Percentiles rank a stretch among this genome's conserved stretches.
Evolutionary conservation across 2,113 vertebrate species (phyloP).

Genomic region (Lasiurus borealis): DNA sequence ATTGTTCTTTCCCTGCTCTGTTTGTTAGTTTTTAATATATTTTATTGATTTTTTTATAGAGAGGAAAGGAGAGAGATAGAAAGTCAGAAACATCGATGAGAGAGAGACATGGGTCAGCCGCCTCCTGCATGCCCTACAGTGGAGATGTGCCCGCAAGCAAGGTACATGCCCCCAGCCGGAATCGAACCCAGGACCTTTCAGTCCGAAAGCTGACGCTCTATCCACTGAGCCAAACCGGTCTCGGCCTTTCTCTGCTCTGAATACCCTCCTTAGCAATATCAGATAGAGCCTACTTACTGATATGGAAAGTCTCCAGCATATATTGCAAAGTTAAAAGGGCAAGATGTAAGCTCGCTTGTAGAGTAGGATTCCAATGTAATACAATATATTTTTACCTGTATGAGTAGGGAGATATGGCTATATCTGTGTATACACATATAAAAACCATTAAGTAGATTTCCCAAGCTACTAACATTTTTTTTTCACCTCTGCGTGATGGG

Average conservation of each 20-base stretch:
- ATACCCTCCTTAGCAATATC: neutral
- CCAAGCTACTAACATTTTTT: neutral
- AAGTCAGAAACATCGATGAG: too few relatives aligned
- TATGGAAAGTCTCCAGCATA: neutral
- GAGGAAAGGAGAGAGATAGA: too few relatives aligned
- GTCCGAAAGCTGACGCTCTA: too few relatives aligned
- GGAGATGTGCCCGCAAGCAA: too few relatives aligned
- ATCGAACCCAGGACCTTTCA: too few relatives aligned
- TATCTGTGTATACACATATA: neutral
- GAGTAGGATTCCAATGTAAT: constrained; percentile 41
- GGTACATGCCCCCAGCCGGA: too few relatives aligned
- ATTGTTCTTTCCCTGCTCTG: neutral
- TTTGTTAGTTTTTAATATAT: too few relatives aligned
- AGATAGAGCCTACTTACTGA: neutral
- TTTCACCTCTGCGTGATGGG: neutral
- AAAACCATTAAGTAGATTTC: neutral
- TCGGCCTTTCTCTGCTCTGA: neutral
- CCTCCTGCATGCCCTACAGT: too few relatives aligned
- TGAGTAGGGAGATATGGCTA: neutral
- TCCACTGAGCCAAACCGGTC: too few relatives aligned
- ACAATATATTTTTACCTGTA: neutral
- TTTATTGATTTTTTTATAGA: too few relatives aligned
- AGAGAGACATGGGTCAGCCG: too few relatives aligned
- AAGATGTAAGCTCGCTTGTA: constrained; percentile 28
- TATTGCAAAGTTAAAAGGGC: neutral